Evolutionary conservation across 2,113 vertebrate genomes (phyloP), one percentile per base, ranked within the genome.

Genomic region (Periophthalmodon schlosseri): DNA sequence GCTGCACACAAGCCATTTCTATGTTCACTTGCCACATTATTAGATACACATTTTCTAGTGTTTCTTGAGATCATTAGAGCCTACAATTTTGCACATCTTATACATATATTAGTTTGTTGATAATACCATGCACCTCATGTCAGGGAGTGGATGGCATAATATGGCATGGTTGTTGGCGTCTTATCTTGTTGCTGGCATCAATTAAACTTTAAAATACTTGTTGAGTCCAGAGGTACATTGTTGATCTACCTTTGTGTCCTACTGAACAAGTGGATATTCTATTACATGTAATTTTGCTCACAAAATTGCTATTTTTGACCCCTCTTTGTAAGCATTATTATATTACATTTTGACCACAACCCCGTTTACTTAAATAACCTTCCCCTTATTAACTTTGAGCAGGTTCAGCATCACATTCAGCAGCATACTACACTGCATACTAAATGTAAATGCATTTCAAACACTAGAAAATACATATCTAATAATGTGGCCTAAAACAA

Each of bases 11-110:
- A 56, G 58, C 44, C 64, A 44, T 50, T 65, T 23, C 66, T 72
- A 16, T 36, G 61, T 79, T 72, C 63, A 72, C 67, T 74, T 74
- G 79, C 76, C 52, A 18, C 60, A 63, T 63, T 63, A 63, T 34
- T 34, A 63, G 60, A 34, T 63, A 20, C 60, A 18, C 15, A 24
- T 34, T 16, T 34, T 60, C 23, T 16, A 23, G n/a, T 24, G 23
- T 6, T 57, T 15, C 23, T 28, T 28, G 14, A 57, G 16, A 3
- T 16, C 20, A 56, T 9, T 44, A 44, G 28, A 28, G 28, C 28
- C 28, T 28, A 28, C 1, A 28, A 28, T 28, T 28, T 28, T 28
- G 28, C 28, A 28, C 28, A 28, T 28, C 28, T 28, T 28, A 28
- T 28, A 28, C 28, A 28, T 28, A 28, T 28, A 28, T 28, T 28